A percentile compares a stretch with the other conserved stretches of the same genome.
Conservation (phyloP, 2,888 invertebrate species). For the Patella caerulea region DNA sequence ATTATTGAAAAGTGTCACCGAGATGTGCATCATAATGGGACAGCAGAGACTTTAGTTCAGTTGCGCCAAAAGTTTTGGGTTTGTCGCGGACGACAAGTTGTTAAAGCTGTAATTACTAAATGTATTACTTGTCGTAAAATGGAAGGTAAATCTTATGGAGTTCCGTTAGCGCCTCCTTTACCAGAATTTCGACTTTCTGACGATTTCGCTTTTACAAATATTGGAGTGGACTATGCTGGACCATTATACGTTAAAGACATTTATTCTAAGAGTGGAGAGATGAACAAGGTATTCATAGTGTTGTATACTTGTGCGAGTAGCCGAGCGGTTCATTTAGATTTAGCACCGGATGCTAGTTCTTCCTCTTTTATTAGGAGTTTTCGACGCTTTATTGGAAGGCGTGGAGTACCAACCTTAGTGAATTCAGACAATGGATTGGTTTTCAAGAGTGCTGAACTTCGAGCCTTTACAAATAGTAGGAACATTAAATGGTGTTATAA, state of each 20-base stretch:
- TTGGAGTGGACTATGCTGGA: not conserved
- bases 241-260: not conserved
- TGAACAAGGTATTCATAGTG: not conserved
- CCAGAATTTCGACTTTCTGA: not conserved
- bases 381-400: too few relatives aligned
- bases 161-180: not conserved
- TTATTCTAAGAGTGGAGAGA: not conserved
- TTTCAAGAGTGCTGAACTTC: too few relatives aligned
- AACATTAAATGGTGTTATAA: too few relatives aligned
- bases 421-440: too few relatives aligned
- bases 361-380: too few relatives aligned
- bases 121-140: not conserved
- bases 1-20: not conserved
- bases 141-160: not conserved
- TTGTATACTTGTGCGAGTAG: not conserved
- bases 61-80: not conserved
- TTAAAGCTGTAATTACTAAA: not conserved
- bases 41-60: not conserved
- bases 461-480: too few relatives aligned
- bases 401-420: too few relatives aligned
- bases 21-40: not conserved
- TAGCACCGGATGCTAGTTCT: not conserved
- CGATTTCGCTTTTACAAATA: not conserved
- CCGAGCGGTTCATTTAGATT: not conserved
- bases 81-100: not conserved